Evolutionary conservation across 2,888 invertebrate species (phyloP), one percentile per base, ranked within the genome.

Genomic region (Zaprionus lineosus): DNA sequence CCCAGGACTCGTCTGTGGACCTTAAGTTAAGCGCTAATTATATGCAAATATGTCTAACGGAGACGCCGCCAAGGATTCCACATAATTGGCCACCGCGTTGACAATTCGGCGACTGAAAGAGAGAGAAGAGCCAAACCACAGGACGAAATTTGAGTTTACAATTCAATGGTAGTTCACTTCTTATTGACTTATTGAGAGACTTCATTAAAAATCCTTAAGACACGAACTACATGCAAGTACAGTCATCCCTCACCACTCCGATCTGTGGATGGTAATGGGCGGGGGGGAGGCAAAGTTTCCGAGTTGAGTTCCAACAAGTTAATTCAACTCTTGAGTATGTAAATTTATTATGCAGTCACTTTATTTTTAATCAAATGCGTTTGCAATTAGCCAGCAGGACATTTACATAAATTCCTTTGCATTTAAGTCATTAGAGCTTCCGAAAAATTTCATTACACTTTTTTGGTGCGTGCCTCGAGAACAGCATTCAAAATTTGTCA

Each of bases 391-490:
- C 75, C 59, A 43, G n/a, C 53, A 33, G 48, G 26, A 34, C 39
- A 53, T 62, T 62, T 74, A 43, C 61, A 81, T 59, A 74, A 82
- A 82, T 82, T 84, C 81, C 74, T 74, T 36, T 63, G 84, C 84
- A 81, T 84, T 81, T 67, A 36, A 68, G 77, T 75, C 81, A 81
- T 81, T 81, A 81, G 70, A 48, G 59, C 50, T 26, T 9, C 34
- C 46, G 41, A 73, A 51, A 79, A 81, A 76, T 81, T 81, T 86
- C 77, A 82, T 82, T 86, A 84, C 71, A 84, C 73, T 62, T 75
- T 67, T 40, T n/a, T 59, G 39, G 59, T 48, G 63, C 76, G 61
- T 58, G 64, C 36, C 26, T 19, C 52, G 15, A 39, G 55, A 53
- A 18, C 15, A 44, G 51, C 41, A 63, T 81, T 82, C 56, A 64